Evolutionary conservation across 2,113 vertebrate species (phyloP).

Genomic region (Ginglymostoma cirratum): DNA sequence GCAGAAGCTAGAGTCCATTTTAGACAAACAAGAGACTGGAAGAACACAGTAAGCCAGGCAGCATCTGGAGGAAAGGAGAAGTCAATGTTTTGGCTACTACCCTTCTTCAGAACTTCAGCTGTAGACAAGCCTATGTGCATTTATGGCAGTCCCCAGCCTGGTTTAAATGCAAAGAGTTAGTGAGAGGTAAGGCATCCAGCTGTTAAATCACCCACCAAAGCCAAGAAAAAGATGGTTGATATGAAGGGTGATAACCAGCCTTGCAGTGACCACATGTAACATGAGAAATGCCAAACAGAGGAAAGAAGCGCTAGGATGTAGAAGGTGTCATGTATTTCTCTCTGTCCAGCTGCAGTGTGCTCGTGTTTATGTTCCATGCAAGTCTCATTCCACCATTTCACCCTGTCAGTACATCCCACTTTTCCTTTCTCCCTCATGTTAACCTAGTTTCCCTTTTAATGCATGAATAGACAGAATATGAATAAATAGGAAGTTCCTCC

Average conservation of each 20-base stretch:
- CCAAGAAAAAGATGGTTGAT: neutral
- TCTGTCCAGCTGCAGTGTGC: neutral
- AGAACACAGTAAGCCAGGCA: no score
- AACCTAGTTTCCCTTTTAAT: neutral
- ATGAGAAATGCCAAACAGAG: neutral
- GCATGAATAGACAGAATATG: neutral
- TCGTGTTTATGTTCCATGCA: neutral
- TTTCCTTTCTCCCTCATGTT: neutral
- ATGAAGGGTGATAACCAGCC: neutral
- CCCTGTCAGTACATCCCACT: neutral
- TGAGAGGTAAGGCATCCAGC: neutral
- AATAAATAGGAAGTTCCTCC: neutral
- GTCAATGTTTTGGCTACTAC: no score
- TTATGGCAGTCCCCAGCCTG: no score
- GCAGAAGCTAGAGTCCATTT: no score
- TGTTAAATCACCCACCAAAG: neutral
- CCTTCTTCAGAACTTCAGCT: no score
- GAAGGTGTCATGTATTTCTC: neutral
- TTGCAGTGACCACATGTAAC: neutral
- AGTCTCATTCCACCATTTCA: neutral
- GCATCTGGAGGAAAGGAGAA: no score
- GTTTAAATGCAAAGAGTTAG: neutral
- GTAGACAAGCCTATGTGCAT: no score
- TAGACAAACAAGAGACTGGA: no score
- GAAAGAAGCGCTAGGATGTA: neutral